Percentiles rank a stretch among this genome's conserved stretches.
phyloP scores from a whole-genome alignment of 53 echinoderm and acorn worm genomes.

The Paelopatides confundens region DNA sequence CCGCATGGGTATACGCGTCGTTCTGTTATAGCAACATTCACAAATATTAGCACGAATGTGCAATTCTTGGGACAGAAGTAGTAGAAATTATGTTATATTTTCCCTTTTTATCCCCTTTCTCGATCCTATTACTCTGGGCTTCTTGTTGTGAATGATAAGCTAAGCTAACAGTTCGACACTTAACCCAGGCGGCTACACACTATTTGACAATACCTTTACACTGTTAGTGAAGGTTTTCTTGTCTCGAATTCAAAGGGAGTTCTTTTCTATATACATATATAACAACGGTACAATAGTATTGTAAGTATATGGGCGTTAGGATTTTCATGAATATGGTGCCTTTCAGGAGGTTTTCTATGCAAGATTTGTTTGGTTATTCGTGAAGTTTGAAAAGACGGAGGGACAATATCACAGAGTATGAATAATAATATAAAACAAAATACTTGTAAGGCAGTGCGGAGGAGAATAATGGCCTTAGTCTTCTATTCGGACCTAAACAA shows the following conservation, averaged over 20 bases:
- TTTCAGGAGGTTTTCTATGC: constrained; percentile 26
- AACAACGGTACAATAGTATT: constrained; percentile 37
- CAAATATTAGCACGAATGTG: background rate
- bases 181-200: constrained; percentile 30
- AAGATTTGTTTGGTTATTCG: constrained; percentile 36
- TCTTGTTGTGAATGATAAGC: constrained; percentile 27
- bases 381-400: constrained; percentile 17
- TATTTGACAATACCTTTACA: constrained; percentile 35
- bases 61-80: background rate
- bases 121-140: constrained; percentile 33
- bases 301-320: constrained; percentile 35
- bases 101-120: background rate
- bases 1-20: constrained; percentile 1
- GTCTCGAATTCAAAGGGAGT: constrained; percentile 18
- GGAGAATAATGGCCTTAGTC: constrained; percentile 21
- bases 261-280: background rate
- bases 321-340: constrained; percentile 45
- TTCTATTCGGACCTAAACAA: constrained; percentile 31
- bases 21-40: constrained; percentile 29
- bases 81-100: background rate
- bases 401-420: constrained; percentile 32
- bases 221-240: constrained; percentile 37
- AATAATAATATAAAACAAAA: constrained; percentile 4
- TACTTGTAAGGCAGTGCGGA: constrained; percentile 13
- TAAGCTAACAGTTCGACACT: constrained; percentile 43